Base-by-base conservation (phyloP, 2,888 invertebrate genomes). In the Lithophane socia region DNA sequence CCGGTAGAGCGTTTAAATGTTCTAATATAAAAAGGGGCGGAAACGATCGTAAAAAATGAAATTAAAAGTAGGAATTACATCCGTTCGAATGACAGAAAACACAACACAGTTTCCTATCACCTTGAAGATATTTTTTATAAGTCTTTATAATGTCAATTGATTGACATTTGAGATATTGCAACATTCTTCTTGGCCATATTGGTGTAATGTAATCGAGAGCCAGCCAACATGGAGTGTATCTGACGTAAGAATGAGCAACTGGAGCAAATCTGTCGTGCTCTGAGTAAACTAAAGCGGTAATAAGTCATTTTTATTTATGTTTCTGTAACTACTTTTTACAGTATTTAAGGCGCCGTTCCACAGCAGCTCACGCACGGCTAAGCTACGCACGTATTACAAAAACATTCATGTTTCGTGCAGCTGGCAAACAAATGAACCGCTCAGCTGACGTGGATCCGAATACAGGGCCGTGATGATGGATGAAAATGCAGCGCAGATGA, bases 131-230 rank as follows among this genome's bases (percentile, higher is more conserved):
- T 58, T 63, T 73, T 82, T 58, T 56, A 21, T 10, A 21, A 54
- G 9, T 21, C 9, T 54, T 54, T 72, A 69, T 70, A 67, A 72
- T 65, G 77, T 67, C 70, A 73, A 74, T 82, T 61, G 60, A 74
- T 77, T 78, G 74, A 24, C 73, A 78, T 85, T 78, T 74, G 77
- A 61, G 49, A 60, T 67, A 69, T 82, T 82, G 68, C 78, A 72
- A 74, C 61, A 82, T 69, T 42, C 18, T 52, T 69, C 49, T 64
- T 61, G 60, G 16, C 61, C 70, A 58, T 85, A 83, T 68, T 74
- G 52, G 61, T n/a, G 1, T 29, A 21, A 61, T n/a, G 1, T 29
- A 21, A 61, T 72, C 29, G 58, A 72, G 70, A 21, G 21, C 18
- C 49, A 73, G 54, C 66, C 8, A 72, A 69, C 66, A 72, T 64